Percentiles rank a stretch among this genome's conserved stretches.
Conservation (phyloP, 2,888 invertebrate genomes). For the Limnephilus marmoratus region DNA sequence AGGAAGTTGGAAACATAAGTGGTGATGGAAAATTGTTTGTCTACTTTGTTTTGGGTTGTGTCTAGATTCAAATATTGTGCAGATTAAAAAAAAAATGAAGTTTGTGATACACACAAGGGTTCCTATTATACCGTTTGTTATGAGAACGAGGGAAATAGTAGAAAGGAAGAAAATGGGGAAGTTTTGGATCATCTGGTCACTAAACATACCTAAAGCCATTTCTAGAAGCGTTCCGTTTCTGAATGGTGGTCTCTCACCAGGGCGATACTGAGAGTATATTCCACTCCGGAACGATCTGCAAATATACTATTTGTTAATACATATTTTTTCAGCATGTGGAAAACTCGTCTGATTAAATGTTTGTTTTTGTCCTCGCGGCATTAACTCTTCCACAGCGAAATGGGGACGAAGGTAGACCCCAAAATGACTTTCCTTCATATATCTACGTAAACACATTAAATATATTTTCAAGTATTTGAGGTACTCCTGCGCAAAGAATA, state of each 20-base stretch:
- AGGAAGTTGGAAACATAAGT: neutral
- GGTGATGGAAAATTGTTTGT: neutral
- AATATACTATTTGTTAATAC: neutral
- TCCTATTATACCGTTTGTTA: neutral
- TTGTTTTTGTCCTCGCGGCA: neutral
- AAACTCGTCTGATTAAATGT: neutral
- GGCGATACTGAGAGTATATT: neutral
- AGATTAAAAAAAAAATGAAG: neutral
- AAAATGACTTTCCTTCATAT: too few species aligned
- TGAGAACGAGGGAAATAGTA: neutral
- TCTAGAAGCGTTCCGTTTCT: neutral
- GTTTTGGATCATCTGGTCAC: neutral
- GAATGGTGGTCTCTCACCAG: neutral
- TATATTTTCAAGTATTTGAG: too few species aligned
- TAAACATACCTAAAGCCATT: constrained; percentile 2
- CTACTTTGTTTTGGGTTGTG: neutral
- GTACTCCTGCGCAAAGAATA: too few species aligned
- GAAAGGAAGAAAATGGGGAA: neutral
- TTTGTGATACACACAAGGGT: neutral
- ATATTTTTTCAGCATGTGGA: neutral
- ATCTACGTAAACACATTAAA: too few species aligned
- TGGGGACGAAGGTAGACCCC: too few species aligned
- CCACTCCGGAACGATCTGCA: neutral
- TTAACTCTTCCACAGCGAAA: too few species aligned
- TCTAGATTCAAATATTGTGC: neutral